A percentile compares a stretch with the other conserved stretches of the same genome.
These are phyloP conservation scores for Sciaenops ocellatus DNA, from an alignment of 2,797 vertebrate genomes.

Conservation along the genomic window DNA sequence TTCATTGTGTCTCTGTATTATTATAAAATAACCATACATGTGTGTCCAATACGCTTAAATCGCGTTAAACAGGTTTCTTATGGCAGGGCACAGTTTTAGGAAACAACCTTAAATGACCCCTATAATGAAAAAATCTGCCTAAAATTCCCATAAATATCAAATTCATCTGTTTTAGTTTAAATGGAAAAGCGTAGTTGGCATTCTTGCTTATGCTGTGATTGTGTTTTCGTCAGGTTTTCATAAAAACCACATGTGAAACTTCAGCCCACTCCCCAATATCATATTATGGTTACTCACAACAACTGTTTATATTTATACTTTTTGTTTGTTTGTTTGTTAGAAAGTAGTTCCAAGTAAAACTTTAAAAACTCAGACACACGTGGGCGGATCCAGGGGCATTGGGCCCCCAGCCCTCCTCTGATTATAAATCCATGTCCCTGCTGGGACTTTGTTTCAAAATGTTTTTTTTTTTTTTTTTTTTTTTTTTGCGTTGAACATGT, in stretches of 20 bases:
- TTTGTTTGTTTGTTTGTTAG: background rate
- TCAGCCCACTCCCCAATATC: background rate
- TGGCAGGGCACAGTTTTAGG: background rate
- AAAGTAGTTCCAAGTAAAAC: background rate
- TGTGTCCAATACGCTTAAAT: background rate
- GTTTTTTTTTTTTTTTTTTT: background rate
- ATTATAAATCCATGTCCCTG: background rate
- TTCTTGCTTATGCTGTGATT: background rate
- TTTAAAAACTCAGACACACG: background rate
- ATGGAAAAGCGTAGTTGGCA: background rate
- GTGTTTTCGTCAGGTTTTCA: background rate
- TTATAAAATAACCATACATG: background rate
- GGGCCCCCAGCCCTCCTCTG: too few species aligned
- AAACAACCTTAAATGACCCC: background rate
- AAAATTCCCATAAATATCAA: background rate
- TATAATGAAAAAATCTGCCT: background rate
- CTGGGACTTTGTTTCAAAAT: background rate
- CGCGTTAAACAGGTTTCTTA: background rate
- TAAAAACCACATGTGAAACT: background rate
- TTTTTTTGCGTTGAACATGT: background rate
- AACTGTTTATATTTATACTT: background rate
- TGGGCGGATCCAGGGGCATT: background rate
- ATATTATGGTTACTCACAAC: background rate
- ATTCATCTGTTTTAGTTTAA: background rate
- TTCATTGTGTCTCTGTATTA: background rate